Evolutionary conservation across 2,888 invertebrate species (phyloP).

Genomic region (Petrolisthes manimaculis): DNA sequence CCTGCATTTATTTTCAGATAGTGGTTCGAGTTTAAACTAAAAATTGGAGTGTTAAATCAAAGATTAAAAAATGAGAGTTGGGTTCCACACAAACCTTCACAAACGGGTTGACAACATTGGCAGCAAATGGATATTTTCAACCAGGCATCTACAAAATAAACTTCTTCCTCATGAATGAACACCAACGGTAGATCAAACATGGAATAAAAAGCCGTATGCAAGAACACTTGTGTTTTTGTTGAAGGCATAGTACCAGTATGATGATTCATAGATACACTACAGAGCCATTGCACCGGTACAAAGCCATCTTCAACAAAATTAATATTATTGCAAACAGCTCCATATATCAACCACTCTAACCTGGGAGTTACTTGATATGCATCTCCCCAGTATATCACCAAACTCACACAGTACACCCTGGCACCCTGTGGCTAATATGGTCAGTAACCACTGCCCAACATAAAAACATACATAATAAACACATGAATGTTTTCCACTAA

Average conservation of each 20-base stretch:
- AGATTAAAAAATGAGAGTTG: conserved; percentile 34
- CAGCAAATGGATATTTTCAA: not conserved
- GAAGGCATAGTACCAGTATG: not conserved
- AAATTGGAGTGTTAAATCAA: conserved; percentile 59
- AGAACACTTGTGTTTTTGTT: not conserved
- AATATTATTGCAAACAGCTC: not conserved
- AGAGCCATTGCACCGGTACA: not conserved
- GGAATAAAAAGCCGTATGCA: not conserved
- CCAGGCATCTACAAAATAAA: conserved; percentile 31
- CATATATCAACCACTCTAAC: no score
- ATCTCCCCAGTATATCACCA: no score
- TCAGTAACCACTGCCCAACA: no score
- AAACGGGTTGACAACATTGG: conserved; percentile 14
- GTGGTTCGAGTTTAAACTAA: conserved; percentile 49
- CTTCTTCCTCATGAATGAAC: conserved; percentile 6
- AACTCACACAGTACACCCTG: no score
- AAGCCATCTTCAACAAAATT: not conserved
- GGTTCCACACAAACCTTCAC: conserved; percentile 36
- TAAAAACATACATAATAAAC: no score
- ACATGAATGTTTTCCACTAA: no score
- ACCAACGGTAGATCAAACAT: not conserved
- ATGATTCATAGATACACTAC: not conserved
- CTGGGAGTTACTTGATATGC: no score
- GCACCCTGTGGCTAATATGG: no score
- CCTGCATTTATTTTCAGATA: conserved; percentile 55